phyloP scores from a whole-genome alignment of 2,113 vertebrate genomes.

The Saccopteryx leptura region DNA sequence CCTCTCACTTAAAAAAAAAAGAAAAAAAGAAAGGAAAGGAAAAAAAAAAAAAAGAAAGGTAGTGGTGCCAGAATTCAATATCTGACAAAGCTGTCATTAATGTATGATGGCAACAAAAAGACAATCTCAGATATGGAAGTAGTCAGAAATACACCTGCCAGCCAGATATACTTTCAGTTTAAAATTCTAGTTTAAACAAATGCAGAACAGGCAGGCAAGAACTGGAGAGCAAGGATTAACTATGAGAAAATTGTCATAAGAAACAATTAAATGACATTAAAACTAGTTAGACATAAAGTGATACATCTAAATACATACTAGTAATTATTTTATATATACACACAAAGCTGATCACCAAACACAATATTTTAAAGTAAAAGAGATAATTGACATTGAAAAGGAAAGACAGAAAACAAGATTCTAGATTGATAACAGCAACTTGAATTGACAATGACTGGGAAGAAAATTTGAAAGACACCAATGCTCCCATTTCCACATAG shows the following conservation, averaged over 20 bases:
- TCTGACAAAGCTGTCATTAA: not conserved
- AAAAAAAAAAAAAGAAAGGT: not conserved
- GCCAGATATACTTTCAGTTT: not conserved
- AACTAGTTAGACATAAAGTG: not conserved
- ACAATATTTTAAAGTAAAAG: not conserved
- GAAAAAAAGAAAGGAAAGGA: no score
- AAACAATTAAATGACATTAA: conserved; percentile 2
- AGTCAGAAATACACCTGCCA: not conserved
- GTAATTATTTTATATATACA: not conserved
- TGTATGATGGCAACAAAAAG: conserved; percentile 25
- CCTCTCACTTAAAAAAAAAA: no score
- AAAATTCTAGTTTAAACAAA: not conserved
- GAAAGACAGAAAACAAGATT: not conserved
- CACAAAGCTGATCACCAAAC: not conserved
- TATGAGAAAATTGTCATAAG: not conserved
- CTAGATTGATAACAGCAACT: not conserved
- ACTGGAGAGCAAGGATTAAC: not conserved
- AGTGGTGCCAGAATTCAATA: not conserved
- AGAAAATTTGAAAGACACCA: not conserved
- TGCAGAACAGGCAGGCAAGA: not conserved
- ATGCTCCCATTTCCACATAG: not conserved
- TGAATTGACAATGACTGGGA: not conserved
- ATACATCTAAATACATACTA: not conserved
- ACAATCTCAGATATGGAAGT: not conserved
- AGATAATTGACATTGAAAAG: not conserved